Evolutionary conservation across 2,888 invertebrate species (phyloP).

Genomic region (Deroplatys truncata): DNA sequence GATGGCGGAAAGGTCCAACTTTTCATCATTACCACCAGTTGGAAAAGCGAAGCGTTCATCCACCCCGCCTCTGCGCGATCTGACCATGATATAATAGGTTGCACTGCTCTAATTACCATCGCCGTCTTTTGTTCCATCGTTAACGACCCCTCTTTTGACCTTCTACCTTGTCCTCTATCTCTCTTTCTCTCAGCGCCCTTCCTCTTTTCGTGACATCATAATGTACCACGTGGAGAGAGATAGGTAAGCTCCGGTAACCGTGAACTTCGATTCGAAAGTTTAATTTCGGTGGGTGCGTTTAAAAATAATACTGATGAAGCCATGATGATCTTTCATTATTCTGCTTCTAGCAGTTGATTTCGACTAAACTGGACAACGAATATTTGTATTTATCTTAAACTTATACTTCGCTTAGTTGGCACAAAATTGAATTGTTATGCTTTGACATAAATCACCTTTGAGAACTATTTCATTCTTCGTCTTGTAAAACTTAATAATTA

Average conservation of each 20-base stretch:
- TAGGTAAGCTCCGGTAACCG: neutral
- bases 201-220: neutral
- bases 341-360: too few relatives aligned
- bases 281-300: neutral
- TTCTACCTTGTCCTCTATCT: neutral
- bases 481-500: too few relatives aligned
- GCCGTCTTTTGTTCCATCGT: constrained; percentile 14
- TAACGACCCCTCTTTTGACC: constrained; percentile 15
- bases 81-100: constrained; percentile 8
- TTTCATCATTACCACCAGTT: constrained; percentile 2
- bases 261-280: neutral
- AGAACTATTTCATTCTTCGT: too few relatives aligned
- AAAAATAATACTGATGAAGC: too few relatives aligned
- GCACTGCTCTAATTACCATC: constrained; percentile 14
- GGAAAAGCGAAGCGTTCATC: neutral
- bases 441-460: too few relatives aligned
- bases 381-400: too few relatives aligned
- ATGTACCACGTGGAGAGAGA: neutral
- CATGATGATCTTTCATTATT: too few relatives aligned
- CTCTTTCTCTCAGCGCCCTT: neutral
- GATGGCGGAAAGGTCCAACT: neutral
- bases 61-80: neutral
- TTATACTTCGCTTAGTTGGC: too few relatives aligned
- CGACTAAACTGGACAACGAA: too few relatives aligned
- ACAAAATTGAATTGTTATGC: too few relatives aligned